Percentiles rank a stretch among this genome's conserved stretches.
Conservation (phyloP, 2,888 invertebrate genomes). For the Gryllus longicercus region DNA sequence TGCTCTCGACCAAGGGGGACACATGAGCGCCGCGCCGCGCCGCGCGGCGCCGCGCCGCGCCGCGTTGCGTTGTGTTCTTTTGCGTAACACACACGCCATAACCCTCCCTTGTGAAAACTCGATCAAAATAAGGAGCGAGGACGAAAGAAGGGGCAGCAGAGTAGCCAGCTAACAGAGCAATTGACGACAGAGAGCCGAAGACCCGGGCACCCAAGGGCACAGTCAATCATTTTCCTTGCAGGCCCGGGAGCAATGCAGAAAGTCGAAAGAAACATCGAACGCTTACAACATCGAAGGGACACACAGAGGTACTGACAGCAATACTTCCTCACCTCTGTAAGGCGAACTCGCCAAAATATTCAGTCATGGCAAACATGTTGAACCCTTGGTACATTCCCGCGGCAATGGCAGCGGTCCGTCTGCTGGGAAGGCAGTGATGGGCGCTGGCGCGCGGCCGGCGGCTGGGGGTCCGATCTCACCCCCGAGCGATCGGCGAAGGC, state of each 20-base stretch:
- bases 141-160: too few species aligned
- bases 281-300: not conserved
- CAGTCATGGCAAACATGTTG: slow-evolving; percentile 54
- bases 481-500: not conserved
- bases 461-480: not conserved
- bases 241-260: not conserved
- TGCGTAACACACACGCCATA: too few species aligned
- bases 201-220: slow-evolving; percentile 8
- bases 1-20: too few species aligned
- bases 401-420: slow-evolving; percentile 4
- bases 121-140: too few species aligned
- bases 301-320: not conserved
- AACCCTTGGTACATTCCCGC: slow-evolving; percentile 18
- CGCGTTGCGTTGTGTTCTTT: too few species aligned
- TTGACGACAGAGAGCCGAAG: not conserved
- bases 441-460: not conserved
- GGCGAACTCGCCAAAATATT: slow-evolving; percentile 54
- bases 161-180: too few species aligned
- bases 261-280: not conserved
- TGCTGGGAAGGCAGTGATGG: not conserved
- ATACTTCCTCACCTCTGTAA: slow-evolving; percentile 48
- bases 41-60: too few species aligned
- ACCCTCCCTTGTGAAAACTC: too few species aligned
- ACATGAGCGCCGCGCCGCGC: too few species aligned
- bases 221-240: slow-evolving; percentile 1